Evolutionary conservation across 2,797 vertebrate species (phyloP), one percentile per base, ranked within the genome.

Genomic region (Heterohyrax brucei): DNA sequence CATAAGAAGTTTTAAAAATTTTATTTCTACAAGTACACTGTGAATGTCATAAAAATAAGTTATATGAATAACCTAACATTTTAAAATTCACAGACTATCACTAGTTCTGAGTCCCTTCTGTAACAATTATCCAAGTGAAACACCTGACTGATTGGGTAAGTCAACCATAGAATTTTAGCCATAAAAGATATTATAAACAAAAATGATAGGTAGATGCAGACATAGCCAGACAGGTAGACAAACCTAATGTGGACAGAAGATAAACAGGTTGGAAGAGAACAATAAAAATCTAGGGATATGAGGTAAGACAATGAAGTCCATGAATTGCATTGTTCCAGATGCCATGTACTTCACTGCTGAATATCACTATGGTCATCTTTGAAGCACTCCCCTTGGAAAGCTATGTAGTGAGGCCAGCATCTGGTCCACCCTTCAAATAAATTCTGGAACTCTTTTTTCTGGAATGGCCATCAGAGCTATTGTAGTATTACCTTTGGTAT

Each of bases 1-100:
- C 62, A 88, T 94, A 89, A 59, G 56, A 88, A 95, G 77, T 83
- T 81, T 9, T 78, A 91, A 97, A 93, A 61, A 53, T 59, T 64
- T 93, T 24, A 80, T 91, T 88, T 92, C 88, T 87, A 33, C 46
- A 78, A 64, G 39, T 48, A 89, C 77, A 84, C 90, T 81, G 94
- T 79, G 53, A 81, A 61, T 73, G 21, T 78, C 50, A 81, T 73
- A 84, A 95, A 91, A 72, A 44, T 95, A 94, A 94, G 30, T 82
- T 24, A n/a, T 96, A 39, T 94, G 68, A 96, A 87, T 96, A 91
- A 78, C 1, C 61, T 21, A 68, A 91, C 10, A 72, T 91, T 95
- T 92, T 50, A 92, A 96, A 97, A 92, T 91, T 93, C 87, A 96
- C 84, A 87, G 48, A 61, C 66, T 88, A 95, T 96, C 62, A 93